Evolutionary conservation across 2,888 invertebrate genomes (phyloP).

Genomic region (Ophion obscuratus): DNA sequence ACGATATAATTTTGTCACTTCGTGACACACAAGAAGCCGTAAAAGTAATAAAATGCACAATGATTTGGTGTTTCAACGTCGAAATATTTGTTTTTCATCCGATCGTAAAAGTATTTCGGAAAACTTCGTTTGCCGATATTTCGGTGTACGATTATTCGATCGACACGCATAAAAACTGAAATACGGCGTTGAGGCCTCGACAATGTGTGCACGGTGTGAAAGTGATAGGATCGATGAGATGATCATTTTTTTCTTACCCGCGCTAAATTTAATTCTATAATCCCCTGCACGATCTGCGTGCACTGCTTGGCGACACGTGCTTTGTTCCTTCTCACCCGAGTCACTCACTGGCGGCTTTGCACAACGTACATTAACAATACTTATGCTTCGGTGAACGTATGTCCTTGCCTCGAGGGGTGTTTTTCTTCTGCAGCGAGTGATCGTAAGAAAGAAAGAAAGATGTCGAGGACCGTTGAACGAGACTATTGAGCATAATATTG

Average conservation of each 20-base stretch:
- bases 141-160: neutral
- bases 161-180: neutral
- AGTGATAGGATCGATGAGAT: neutral
- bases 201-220: neutral
- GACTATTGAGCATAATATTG: neutral
- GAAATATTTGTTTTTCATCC: neutral
- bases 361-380: slow-evolving; percentile 15
- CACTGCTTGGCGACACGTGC: slow-evolving; percentile 60
- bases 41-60: too few relatives aligned
- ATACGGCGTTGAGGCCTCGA: neutral
- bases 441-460: neutral
- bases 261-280: slow-evolving; percentile 43
- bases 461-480: neutral
- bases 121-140: neutral
- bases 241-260: neutral
- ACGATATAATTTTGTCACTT: too few relatives aligned
- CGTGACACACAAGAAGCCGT: too few relatives aligned
- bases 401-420: neutral
- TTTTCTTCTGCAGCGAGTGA: neutral
- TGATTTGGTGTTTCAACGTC: neutral
- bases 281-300: slow-evolving; percentile 46
- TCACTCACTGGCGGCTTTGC: slow-evolving; percentile 11
- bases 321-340: slow-evolving; percentile 29
- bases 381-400: slow-evolving; percentile 24
- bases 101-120: neutral